Evolutionary conservation across 2,888 invertebrate species (phyloP), one percentile per base, ranked within the genome.

Genomic region (Polydrusus cervinus): DNA sequence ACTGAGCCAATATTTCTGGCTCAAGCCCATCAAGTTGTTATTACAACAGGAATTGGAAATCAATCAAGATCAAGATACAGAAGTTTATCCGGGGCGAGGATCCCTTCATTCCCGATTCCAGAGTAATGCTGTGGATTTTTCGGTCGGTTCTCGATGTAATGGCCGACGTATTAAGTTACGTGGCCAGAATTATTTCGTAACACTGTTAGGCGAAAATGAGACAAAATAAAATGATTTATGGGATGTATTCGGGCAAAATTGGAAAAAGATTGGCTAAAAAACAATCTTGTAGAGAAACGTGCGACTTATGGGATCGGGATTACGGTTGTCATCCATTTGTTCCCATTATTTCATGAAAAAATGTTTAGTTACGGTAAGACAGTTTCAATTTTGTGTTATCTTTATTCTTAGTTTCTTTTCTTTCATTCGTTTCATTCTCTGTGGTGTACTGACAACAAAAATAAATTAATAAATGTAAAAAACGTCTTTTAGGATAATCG

Each of bases 41-140:
- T 84, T 84, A 83, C 83, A 80, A 76, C 82, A 81, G 82, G 83
- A 83, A 84, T 84, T 82, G 84, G 81, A 80, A 85, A 85, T 85
- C 85, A 84, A 85, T 85, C 85, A 84, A 84, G 84, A 84, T 83
- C 83, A 78, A 80, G 81, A 81, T 81, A 81, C 80, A 80, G 78
- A 76, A 77, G 79, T 80, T 80, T 77, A 77, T 77, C 75, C 66
- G 62, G 49, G 72, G 69, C 49, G 60, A 65, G 57, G 64, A 61
- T 64, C 75, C 76, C 75, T 75, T 76, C 78, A 78, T 78, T 79
- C 77, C 76, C 69, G 68, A 79, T 79, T 78, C 79, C 77, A 64
- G 64, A 71, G 76, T 79, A 78, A 77, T 77, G 71, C 76, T 72
- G 70, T 67, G 77, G 76, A 79, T 79, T 79, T 78, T 76, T 79